Conservation (phyloP, 2,888 invertebrate species). For the Oxyscelio sp. region DNA sequence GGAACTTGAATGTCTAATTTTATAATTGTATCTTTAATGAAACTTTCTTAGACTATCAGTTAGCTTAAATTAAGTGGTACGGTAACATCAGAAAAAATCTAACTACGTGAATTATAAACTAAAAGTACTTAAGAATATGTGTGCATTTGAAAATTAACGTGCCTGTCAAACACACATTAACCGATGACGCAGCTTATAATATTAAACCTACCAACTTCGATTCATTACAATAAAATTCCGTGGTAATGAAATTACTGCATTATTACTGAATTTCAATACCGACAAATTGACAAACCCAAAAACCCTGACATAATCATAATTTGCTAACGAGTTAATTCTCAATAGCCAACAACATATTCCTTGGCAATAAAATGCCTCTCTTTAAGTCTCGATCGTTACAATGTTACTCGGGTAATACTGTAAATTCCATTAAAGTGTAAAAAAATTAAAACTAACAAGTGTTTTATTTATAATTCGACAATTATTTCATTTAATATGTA, state of each 20-base stretch:
- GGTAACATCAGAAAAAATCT: no score
- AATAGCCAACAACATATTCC: conserved; percentile 42
- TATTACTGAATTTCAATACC: background rate
- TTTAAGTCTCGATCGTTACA: conserved; percentile 34
- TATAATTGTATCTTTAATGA: background rate
- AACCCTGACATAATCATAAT: conserved; percentile 27
- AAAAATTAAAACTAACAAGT: no score
- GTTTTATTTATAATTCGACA: no score
- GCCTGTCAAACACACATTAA: background rate
- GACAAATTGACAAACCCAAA: no score
- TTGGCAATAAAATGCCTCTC: conserved; percentile 35
- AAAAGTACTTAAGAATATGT: no score
- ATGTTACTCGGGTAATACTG: conserved; percentile 39
- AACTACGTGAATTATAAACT: no score
- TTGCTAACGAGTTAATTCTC: conserved; percentile 45
- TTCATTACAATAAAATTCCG: background rate
- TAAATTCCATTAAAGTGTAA: conserved; percentile 61
- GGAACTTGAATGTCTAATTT: background rate
- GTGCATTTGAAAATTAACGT: background rate
- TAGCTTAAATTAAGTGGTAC: background rate
- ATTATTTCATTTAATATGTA: no score
- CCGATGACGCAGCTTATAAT: background rate
- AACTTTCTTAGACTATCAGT: background rate
- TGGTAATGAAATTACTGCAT: background rate
- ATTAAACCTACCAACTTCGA: background rate